A percentile compares a stretch with the other conserved stretches of the same genome.
Evolutionary conservation across 2,888 invertebrate species (phyloP).

Genomic region (Nephrotoma flavescens): DNA sequence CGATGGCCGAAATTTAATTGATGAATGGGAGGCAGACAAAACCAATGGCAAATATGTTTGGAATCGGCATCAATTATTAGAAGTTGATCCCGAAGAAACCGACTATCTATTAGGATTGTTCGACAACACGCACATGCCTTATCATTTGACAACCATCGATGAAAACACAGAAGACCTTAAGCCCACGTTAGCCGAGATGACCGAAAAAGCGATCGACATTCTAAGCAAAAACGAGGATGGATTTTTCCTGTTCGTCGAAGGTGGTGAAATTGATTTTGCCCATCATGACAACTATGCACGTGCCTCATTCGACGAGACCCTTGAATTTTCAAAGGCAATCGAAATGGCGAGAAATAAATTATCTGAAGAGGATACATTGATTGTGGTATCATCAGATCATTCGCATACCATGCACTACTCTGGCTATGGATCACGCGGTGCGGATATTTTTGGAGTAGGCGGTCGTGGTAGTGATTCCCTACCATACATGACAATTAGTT

Average conservation of each 20-base stretch:
- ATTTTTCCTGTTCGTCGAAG: constrained; percentile 65
- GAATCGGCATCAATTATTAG: constrained; percentile 33
- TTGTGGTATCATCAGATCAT: constrained; percentile 71
- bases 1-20: constrained; percentile 50
- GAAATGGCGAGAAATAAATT: constrained; percentile 45
- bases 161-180: constrained; percentile 25
- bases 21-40: constrained; percentile 42
- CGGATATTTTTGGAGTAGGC: constrained; percentile 32
- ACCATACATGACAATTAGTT: constrained; percentile 53
- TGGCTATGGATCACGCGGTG: constrained; percentile 49
- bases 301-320: constrained; percentile 29
- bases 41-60: constrained; percentile 32
- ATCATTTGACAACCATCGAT: constrained; percentile 39
- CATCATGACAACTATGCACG: constrained; percentile 26
- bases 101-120: constrained; percentile 54
- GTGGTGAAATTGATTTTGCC: constrained; percentile 32
- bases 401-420: constrained; percentile 60
- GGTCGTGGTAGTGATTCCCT: constrained; percentile 36
- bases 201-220: constrained; percentile 55
- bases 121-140: constrained; percentile 49
- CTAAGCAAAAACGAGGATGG: constrained; percentile 49
- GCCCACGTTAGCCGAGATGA: constrained; percentile 71
- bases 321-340: constrained; percentile 62
- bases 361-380: constrained; percentile 51
- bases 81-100: constrained; percentile 29